Evolutionary conservation across 2,888 invertebrate genomes (phyloP).

Genomic region (Emmelina monodactyla): DNA sequence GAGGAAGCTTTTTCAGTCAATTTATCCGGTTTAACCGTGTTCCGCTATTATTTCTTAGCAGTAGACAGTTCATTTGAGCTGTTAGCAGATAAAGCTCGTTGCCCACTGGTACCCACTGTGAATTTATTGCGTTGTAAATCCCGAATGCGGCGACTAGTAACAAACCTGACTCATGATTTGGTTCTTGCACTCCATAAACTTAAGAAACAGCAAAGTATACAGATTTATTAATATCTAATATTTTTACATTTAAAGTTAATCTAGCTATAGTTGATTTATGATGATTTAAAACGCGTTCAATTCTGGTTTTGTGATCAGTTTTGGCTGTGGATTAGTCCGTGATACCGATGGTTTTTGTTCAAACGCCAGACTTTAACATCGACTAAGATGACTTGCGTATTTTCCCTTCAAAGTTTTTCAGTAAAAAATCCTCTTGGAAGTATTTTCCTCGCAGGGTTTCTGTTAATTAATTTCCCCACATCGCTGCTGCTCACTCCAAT

Average conservation of each 20-base stretch:
- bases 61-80: conserved; percentile 52
- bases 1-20: no score
- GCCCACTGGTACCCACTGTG: conserved; percentile 37
- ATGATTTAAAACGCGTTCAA: no score
- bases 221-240: no score
- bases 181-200: neutral
- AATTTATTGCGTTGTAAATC: conserved; percentile 58
- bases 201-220: no score
- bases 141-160: conserved; percentile 17
- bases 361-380: no score
- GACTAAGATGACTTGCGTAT: conserved; percentile 45
- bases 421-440: no score
- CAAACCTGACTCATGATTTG: conserved; percentile 2
- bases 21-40: conserved; percentile 12
- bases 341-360: no score
- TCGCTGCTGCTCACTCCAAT: conserved; percentile 38
- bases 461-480: conserved; percentile 57
- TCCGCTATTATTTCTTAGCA: conserved; percentile 28
- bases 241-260: no score
- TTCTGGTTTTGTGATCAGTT: no score
- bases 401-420: conserved; percentile 32
- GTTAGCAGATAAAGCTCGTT: conserved; percentile 51
- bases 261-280: no score
- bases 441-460: conserved; percentile 38
- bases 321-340: no score